Evolutionary conservation across 2,797 vertebrate species (phyloP), one percentile per base, ranked within the genome.

Genomic region (Semotilus atromaculatus): DNA sequence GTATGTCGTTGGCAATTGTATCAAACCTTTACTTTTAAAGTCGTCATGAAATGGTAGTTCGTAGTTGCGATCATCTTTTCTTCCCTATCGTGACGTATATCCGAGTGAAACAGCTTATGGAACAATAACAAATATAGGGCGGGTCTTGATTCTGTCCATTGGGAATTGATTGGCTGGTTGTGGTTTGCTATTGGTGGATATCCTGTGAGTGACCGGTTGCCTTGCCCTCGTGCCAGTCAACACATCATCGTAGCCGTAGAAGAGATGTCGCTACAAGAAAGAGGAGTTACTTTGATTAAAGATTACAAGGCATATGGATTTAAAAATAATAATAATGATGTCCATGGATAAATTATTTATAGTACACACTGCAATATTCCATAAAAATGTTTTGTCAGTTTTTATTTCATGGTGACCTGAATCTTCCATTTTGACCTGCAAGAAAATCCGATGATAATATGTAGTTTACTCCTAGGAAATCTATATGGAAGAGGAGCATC

Each of bases 401-500:
- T 60, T 60, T 11, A 26, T 26, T 62, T 29, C 26, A 62, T 62
- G 26, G 5, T 14, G 58, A 62, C n/a, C n/a, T n/a, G n/a, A n/a
- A n/a, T n/a, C n/a, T 62, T 62, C 26, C 58, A 26, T 70, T 26
- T 9, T 72, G 16, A 5, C 16, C 16, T 48, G 43, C 18, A 10
- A 18, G 71, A 21, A 21, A 72, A 48, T 18, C n/a, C 19, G 70
- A 29, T 18, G 13, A 34, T 34, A 34, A 31, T 4, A 19, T 34
- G 7, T 53, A 3, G 19, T 53, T 0, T 23, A 16, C 51, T 73
- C 1, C 10, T n/a, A 99, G 98, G 97, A 85, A 97, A 98, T 58
- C 93, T 99, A 4, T 98, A 97, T 31, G 97, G 97, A 16, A 94
- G 96, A 90, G 97, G 97, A 90, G 90, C 96, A 0, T 97, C 96